Percentiles rank a stretch among this genome's conserved stretches.
Conservation (phyloP, 2,888 invertebrate species). For the Epirrhoe alternata region DNA sequence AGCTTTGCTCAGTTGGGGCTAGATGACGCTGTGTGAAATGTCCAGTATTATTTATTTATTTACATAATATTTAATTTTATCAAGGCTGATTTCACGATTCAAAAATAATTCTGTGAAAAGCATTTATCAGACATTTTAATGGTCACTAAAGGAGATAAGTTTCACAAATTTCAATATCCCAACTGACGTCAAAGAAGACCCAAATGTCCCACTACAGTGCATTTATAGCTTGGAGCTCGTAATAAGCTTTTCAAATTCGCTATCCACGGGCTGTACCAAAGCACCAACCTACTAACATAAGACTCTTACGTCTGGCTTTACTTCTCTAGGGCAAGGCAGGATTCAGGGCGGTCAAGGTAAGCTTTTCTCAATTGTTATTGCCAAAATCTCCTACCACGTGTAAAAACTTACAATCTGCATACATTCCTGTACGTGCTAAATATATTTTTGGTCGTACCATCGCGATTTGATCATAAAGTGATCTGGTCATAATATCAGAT, state of each 20-base stretch:
- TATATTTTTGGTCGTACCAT: no score
- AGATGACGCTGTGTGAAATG: no score
- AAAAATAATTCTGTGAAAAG: not conserved
- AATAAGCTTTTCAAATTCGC: conserved; percentile 57
- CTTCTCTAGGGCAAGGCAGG: conserved; percentile 39
- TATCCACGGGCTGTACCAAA: conserved; percentile 47
- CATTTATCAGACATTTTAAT: not conserved
- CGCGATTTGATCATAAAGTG: no score
- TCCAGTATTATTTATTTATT: no score
- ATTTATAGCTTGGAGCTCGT: conserved; percentile 46
- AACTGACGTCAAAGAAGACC: conserved; percentile 29
- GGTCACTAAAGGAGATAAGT: conserved; percentile 9
- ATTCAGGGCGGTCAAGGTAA: conserved; percentile 21
- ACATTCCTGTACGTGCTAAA: no score
- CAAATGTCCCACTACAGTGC: conserved; percentile 33
- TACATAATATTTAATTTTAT: no score
- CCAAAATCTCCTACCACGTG: no score
- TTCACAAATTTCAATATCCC: conserved; percentile 20
- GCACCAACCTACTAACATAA: conserved; percentile 55
- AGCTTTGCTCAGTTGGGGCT: no score
- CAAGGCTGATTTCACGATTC: not conserved
- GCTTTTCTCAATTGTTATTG: conserved; percentile 9
- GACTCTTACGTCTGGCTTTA: conserved; percentile 59
- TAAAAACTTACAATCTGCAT: no score
- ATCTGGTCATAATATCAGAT: no score